These are phyloP conservation scores for Xylocampa areola DNA, from an alignment of 2,888 invertebrate genomes.

Conservation along the genomic window DNA sequence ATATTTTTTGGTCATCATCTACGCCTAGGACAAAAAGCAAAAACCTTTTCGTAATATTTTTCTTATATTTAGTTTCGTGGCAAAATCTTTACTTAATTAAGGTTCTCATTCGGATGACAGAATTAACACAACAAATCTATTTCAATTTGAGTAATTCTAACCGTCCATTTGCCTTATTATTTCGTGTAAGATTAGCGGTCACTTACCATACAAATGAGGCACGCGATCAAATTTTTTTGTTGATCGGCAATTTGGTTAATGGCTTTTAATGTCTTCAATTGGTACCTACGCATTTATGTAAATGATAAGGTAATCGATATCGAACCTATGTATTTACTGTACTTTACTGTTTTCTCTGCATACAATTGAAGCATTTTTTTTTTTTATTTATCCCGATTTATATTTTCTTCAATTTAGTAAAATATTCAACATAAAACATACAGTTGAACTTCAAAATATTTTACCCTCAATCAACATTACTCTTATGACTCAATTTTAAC, in stretches of 20 bases:
- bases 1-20: constrained; percentile 50
- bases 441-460: too few relatives aligned
- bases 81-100: constrained; percentile 12
- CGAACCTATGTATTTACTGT: too few relatives aligned
- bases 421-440: too few relatives aligned
- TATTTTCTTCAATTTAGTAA: too few relatives aligned
- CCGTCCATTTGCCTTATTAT: constrained; percentile 23
- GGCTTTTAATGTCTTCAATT: constrained; percentile 43
- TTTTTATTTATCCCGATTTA: too few relatives aligned
- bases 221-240: constrained; percentile 50
- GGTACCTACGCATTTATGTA: constrained; percentile 21
- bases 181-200: constrained; percentile 45
- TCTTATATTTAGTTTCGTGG: constrained; percentile 9
- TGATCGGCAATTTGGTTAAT: constrained; percentile 40
- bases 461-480: too few relatives aligned
- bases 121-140: constrained; percentile 14
- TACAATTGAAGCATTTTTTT: too few relatives aligned
- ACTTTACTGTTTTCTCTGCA: too few relatives aligned
- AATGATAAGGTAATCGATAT: constrained; percentile 22
- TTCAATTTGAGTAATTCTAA: constrained; percentile 18
- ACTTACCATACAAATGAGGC: constrained; percentile 47
- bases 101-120: not conserved
- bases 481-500: too few relatives aligned
- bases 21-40: constrained; percentile 34
- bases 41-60: constrained; percentile 27